Evolutionary conservation across 1,140 invertebrate species (phyloP), one percentile per base, ranked within the genome.

Genomic region (Proales similis): DNA sequence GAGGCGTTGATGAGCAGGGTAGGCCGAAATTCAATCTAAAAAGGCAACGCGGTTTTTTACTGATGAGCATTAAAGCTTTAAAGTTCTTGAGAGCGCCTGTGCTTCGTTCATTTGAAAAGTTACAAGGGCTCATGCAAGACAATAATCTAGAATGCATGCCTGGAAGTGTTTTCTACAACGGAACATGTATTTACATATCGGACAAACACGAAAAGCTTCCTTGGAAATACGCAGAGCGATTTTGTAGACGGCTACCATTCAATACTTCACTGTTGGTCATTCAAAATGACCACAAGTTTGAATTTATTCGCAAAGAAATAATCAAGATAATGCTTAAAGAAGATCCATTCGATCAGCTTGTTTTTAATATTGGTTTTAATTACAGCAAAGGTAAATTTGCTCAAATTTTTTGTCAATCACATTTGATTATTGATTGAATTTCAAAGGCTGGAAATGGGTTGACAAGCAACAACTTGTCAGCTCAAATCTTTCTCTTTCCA

Each of bases 341-440:
- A 22, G 20, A 57, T 4, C 33, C 51, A 43, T 22, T 32, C 22
- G 51, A 57, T 26, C 51, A 17, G n/a, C 26, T 57, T 3, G 45
- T 17, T 42, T 57, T 57, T 36, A 42, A 17, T n/a, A 42, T 57
- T n/a, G 51, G 51, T n/a, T 57, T 57, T 42, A 39, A 24, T 42
- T 57, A 57, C 33, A 53, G n/a, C 24, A 53, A 38, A 27, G 32
- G 49, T 53, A 24, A 17, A 2, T 45, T 48, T 24, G 12, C 12
- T 1, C 9, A 48, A 11, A 30, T 48, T 30, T 29, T 12, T 29
- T 14, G n/a, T 22, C 30, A 30, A n/a, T 2, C 12, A 51, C 39
- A 3, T 32, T 49, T 11, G 19, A 20, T 49, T n/a, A 32, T n/a
- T 12, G n/a, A 2, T 1, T 30, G 32, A 12, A 33, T 49, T 49